phyloP scores from a whole-genome alignment of 2,888 invertebrate genomes.

The Gonocerus acuteangulatus region DNA sequence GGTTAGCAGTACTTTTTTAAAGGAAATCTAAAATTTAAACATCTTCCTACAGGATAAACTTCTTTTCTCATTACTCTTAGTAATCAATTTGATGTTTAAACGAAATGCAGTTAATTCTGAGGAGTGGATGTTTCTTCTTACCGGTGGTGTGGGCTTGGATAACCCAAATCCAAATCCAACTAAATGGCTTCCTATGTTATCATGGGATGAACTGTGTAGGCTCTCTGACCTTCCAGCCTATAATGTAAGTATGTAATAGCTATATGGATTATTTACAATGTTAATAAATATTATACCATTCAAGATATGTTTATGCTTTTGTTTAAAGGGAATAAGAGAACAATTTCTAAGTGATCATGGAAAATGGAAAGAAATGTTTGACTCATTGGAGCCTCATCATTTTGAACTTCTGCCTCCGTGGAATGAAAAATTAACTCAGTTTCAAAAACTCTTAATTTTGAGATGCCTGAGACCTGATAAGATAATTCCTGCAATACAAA shows the following conservation, averaged over 20 bases:
- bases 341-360: constrained; percentile 52
- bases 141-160: constrained; percentile 73
- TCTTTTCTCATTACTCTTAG: constrained; percentile 71
- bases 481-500: constrained; percentile 68
- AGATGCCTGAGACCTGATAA: constrained; percentile 82
- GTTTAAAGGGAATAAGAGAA: constrained; percentile 53
- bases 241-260: constrained; percentile 41
- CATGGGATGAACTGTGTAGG: constrained; percentile 72
- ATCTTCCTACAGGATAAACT: constrained; percentile 64
- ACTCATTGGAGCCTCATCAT: constrained; percentile 65
- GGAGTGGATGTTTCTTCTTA: constrained; percentile 81
- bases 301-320: not conserved
- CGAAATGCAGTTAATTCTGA: constrained; percentile 52
- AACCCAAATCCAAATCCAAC: constrained; percentile 64
- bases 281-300: not conserved
- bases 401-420: constrained; percentile 62
- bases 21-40: not conserved
- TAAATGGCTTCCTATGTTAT: constrained; percentile 60
- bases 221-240: constrained; percentile 51
- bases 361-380: constrained; percentile 67
- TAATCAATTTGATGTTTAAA: constrained; percentile 59
- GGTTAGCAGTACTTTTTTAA: too few species aligned
- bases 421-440: constrained; percentile 52
- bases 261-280: not conserved
- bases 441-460: constrained; percentile 70